These are phyloP conservation scores for Rhodophaea formosa DNA, from an alignment of 2,888 invertebrate genomes.

Conservation along the genomic window DNA sequence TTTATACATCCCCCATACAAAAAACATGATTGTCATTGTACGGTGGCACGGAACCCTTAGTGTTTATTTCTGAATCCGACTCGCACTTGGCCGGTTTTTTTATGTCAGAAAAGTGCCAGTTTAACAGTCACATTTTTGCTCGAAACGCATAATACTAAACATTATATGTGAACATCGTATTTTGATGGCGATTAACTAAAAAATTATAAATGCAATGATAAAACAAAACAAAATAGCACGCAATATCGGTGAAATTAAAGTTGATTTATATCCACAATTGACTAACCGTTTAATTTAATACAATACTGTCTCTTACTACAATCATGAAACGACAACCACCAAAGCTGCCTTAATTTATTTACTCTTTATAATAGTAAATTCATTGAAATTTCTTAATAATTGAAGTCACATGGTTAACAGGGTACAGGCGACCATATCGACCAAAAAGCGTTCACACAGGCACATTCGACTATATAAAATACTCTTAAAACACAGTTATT, in stretches of 20 bases:
- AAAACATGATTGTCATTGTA: too few relatives aligned
- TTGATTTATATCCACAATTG: conserved; percentile 1
- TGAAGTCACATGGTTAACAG: conserved; percentile 10
- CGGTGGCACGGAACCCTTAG: too few relatives aligned
- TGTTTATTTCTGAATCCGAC: too few relatives aligned
- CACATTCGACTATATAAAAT: conserved; percentile 49
- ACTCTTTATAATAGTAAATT: conserved; percentile 23
- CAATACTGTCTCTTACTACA: neutral
- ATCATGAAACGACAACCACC: neutral
- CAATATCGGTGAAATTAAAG: neutral
- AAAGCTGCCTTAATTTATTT: neutral
- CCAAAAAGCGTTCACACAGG: conserved; percentile 49
- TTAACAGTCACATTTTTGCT: too few relatives aligned
- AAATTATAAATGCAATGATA: neutral
- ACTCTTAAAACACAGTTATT: conserved; percentile 39
- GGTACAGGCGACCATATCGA: conserved; percentile 35
- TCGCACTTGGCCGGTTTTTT: too few relatives aligned
- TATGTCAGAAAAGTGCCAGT: too few relatives aligned
- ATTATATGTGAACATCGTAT: too few relatives aligned
- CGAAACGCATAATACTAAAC: too few relatives aligned
- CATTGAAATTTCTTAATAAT: conserved; percentile 23
- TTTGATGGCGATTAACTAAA: too few relatives aligned
- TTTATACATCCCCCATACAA: too few relatives aligned
- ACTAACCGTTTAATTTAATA: conserved; percentile 4
- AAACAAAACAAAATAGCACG: neutral